A percentile compares a stretch with the other conserved stretches of the same genome.
Evolutionary conservation across 2,113 vertebrate species (phyloP).

Genomic region (Xiphias gladius): DNA sequence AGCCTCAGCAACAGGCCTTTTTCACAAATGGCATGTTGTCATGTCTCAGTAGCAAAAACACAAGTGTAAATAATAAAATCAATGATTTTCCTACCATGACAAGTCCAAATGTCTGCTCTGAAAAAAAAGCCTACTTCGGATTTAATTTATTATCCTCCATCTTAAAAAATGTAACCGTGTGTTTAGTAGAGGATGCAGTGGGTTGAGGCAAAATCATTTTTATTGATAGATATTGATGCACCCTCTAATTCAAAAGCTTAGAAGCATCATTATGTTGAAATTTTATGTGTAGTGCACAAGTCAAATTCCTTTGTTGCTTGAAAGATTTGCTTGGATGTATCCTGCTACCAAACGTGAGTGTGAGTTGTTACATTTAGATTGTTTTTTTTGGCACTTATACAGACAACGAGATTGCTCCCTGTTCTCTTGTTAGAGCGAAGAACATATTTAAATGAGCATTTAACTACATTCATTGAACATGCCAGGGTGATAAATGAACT

Average conservation of each 20-base stretch:
- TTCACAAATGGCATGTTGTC: too few relatives aligned
- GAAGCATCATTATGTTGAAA: neutral
- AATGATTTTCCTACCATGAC: too few relatives aligned
- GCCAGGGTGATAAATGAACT: constrained; percentile 65
- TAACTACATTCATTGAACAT: constrained; percentile 74
- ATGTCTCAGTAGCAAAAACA: too few relatives aligned
- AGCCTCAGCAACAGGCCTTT: too few relatives aligned
- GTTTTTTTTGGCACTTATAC: constrained; percentile 9
- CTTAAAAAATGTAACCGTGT: neutral
- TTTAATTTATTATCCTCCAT: too few relatives aligned
- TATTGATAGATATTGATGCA: neutral
- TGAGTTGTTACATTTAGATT: constrained; percentile 24
- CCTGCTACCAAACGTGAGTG: neutral
- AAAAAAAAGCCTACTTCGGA: too few relatives aligned
- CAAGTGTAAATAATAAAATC: too few relatives aligned
- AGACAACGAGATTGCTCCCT: constrained; percentile 33
- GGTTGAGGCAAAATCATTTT: neutral
- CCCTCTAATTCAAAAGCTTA: neutral
- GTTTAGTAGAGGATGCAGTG: neutral
- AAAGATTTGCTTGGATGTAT: neutral
- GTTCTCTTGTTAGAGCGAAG: constrained; percentile 33
- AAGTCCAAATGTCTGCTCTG: too few relatives aligned
- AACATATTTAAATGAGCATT: constrained; percentile 82
- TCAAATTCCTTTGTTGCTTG: neutral
- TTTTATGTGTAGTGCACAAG: neutral